phyloP scores from a whole-genome alignment of 2,797 vertebrate species.

The Lacerta viridis region DNA sequence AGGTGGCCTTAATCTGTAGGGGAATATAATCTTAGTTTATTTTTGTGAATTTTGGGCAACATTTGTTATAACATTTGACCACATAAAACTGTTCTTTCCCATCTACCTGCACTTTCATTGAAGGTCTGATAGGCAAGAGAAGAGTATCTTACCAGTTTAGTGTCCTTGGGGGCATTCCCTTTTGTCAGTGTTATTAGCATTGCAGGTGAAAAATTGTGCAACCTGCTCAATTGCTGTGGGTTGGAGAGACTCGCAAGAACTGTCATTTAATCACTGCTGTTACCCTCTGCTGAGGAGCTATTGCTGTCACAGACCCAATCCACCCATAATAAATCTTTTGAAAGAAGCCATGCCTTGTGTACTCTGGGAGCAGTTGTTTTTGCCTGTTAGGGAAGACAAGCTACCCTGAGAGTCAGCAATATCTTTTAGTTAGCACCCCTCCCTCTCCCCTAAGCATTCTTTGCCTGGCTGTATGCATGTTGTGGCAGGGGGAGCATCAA shows the following conservation, averaged over 20 bases:
- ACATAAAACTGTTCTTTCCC: neutral
- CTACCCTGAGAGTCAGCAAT: neutral
- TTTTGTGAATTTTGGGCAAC: neutral
- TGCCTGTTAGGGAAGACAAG: neutral
- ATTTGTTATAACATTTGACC: neutral
- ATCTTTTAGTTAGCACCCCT: neutral
- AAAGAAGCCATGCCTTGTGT: neutral
- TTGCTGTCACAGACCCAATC: neutral
- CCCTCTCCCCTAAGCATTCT: neutral
- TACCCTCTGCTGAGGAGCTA: too few species aligned
- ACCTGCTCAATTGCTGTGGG: neutral
- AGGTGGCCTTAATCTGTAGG: neutral
- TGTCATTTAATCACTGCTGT: neutral
- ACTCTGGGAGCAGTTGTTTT: neutral
- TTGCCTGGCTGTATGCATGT: neutral
- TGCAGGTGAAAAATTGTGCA: neutral
- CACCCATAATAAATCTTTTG: neutral
- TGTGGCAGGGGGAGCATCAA: neutral
- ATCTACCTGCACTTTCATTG: neutral
- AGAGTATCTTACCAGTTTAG: neutral
- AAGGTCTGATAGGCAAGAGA: neutral
- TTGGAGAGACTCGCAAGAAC: too few species aligned
- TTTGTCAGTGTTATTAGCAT: neutral
- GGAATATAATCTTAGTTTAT: neutral
- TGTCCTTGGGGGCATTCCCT: neutral